Base-by-base conservation (phyloP, 2,113 vertebrate species). In the Eublepharis macularius region DNA sequence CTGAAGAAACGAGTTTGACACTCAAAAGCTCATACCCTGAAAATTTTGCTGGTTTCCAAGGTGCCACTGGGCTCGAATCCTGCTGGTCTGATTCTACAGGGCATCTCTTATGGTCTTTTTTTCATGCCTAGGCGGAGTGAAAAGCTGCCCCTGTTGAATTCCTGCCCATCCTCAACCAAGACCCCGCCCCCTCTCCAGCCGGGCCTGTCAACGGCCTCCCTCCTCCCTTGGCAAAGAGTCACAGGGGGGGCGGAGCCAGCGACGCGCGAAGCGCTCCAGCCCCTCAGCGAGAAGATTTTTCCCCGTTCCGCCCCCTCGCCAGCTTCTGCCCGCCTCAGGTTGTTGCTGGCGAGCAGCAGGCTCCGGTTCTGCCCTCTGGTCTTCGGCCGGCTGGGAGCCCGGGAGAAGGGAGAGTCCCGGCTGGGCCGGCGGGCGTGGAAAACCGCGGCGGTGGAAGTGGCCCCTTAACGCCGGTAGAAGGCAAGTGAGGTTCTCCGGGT, bases 181-280 rank as follows among this genome's bases (percentile, higher is more conserved):
- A n/a, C 72, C 29, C 72, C 41, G 73, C 82, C 57, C 60, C 13
- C 72, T 49, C 34, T n/a, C 34, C 70, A 36, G 54, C 63, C 41
- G 45, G 43, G 82, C 76, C n/a, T 76, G 83, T 72, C 83, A 86
- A 68, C 36, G 60, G 83, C 66, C 83, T 70, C 69, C 69, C 57
- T 14, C 68, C 68, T 21, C 16, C 69, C 12, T 69, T 45, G 76
- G 84, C 84, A 45, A 21, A 60, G 90, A 83, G 85, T 57, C 85
- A 84, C 85, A 81, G 86, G 60, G 36, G 84, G 90, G 94, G 94
- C 86, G 94, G 95, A 92, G 93, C 92, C 91, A 88, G 80, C 45
- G 89, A 76, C 75, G 83, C 84, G 51, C 75, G 76, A 84, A 87
- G 80, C 34, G 85, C 83, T 79, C 70, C 26, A 24, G 68, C 82